Percentiles rank a stretch among this genome's conserved stretches.
Conservation (phyloP, 2,113 vertebrate genomes). For the Hucho hucho region DNA sequence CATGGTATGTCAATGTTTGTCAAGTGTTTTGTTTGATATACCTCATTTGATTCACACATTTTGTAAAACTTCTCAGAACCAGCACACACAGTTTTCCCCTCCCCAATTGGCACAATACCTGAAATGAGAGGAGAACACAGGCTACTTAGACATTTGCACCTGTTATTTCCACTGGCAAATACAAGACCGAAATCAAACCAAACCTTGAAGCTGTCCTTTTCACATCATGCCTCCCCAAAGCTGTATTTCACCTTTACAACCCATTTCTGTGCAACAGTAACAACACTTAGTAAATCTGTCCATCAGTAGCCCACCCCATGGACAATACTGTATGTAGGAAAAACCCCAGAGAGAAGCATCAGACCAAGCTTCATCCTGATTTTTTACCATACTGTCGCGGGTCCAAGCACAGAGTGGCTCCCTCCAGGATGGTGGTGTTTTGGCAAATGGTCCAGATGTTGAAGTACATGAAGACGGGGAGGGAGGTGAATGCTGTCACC, state of each 20-base stretch:
- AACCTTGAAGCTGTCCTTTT: no score
- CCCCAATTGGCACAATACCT: slow-evolving; percentile 84
- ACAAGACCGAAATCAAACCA: not conserved
- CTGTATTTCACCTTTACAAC: no score
- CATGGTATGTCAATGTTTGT: not conserved
- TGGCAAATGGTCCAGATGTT: slow-evolving; percentile 98
- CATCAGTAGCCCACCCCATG: not conserved
- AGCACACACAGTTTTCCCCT: slow-evolving; percentile 90
- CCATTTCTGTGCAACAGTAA: no score
- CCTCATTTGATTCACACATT: slow-evolving; percentile 96
- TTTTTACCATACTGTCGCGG: slow-evolving; percentile 93
- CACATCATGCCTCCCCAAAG: no score
- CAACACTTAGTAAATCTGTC: no score
- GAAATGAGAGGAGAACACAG: not conserved
- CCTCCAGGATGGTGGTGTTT: slow-evolving; percentile 87
- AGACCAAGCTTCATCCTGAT: not conserved
- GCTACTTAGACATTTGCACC: not conserved
- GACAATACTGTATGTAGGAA: slow-evolving; percentile 1
- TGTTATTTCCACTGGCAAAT: not conserved
- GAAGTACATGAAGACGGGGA: slow-evolving; percentile 98
- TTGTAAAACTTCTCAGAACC: slow-evolving; percentile 89
- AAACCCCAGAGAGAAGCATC: not conserved
- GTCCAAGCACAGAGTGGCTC: slow-evolving; percentile 89
- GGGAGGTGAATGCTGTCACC: slow-evolving; percentile 93
- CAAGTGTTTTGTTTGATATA: slow-evolving; percentile 51